Evolutionary conservation across 2,113 vertebrate species (phyloP).

Genomic region (Aegithalos caudatus): DNA sequence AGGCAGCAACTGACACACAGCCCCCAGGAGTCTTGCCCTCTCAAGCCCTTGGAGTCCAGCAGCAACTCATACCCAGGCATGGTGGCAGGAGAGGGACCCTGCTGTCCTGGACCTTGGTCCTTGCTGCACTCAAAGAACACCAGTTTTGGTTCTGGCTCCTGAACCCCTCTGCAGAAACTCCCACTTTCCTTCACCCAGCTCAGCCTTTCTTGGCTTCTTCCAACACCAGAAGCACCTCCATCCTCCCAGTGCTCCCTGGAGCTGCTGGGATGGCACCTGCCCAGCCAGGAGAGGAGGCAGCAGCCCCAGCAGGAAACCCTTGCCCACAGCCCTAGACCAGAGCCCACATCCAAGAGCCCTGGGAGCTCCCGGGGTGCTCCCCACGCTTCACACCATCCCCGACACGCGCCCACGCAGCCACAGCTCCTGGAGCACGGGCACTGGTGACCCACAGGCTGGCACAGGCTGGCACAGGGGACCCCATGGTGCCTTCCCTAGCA

Average conservation of each 20-base stretch:
- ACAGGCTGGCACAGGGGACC: accelerated
- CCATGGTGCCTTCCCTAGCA: accelerated
- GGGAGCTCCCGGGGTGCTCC: neutral
- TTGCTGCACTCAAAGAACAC: accelerated
- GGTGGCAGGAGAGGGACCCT: neutral
- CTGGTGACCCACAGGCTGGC: accelerated
- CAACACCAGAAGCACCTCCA: neutral
- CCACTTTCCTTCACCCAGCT: neutral
- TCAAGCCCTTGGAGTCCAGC: neutral
- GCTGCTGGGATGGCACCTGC: neutral
- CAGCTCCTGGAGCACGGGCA: accelerated
- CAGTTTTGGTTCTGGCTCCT: neutral
- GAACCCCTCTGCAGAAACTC: neutral
- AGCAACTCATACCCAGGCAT: accelerated
- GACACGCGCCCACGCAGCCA: accelerated
- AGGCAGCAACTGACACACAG: neutral
- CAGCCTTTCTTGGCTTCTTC: neutral
- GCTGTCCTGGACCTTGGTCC: neutral
- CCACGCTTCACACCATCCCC: accelerated
- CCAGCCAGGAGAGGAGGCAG: neutral
- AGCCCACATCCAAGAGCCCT: neutral
- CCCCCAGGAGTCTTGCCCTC: neutral
- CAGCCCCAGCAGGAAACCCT: neutral
- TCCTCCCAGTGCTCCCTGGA: neutral
- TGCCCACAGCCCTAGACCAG: neutral